These are phyloP conservation scores for Tiliacea aurago DNA, from an alignment of 2,888 invertebrate genomes.

Conservation along the genomic window DNA sequence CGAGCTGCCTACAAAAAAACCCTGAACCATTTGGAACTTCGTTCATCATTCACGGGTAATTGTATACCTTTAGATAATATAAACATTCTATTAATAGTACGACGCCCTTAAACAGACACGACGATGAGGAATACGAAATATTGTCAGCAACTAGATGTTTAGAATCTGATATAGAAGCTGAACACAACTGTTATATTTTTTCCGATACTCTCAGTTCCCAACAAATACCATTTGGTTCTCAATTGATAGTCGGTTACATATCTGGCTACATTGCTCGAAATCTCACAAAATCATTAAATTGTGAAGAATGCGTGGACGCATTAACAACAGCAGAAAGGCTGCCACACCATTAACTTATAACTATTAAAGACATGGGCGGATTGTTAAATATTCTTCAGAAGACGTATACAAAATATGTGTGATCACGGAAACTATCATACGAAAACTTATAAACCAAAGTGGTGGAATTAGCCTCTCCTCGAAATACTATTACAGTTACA, in stretches of 20 bases:
- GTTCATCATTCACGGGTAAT: constrained; percentile 29
- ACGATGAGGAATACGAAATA: constrained; percentile 32
- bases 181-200: constrained; percentile 47
- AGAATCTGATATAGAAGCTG: constrained; percentile 36
- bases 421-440: constrained; percentile 45
- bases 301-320: constrained; percentile 23
- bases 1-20: constrained; percentile 35
- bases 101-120: constrained; percentile 9
- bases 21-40: constrained; percentile 21
- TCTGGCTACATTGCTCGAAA: constrained; percentile 8
- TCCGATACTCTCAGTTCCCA: constrained; percentile 24
- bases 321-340: constrained; percentile 41
- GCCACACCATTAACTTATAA: constrained; percentile 54
- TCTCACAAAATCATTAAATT: constrained; percentile 20
- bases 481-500: constrained; percentile 31
- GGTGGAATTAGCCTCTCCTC: constrained; percentile 20
- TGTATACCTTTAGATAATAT: constrained; percentile 17
- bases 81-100: constrained; percentile 22
- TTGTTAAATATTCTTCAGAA: constrained; percentile 48
- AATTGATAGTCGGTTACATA: constrained; percentile 17
- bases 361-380: constrained; percentile 54
- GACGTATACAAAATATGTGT: constrained; percentile 55
- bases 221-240: constrained; percentile 9
- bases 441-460: constrained; percentile 33
- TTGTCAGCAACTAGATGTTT: constrained; percentile 19